Percentiles rank a stretch among this genome's conserved stretches.
Evolutionary conservation across 2,797 vertebrate species (phyloP).

Genomic region (Heliangelus exortis): DNA sequence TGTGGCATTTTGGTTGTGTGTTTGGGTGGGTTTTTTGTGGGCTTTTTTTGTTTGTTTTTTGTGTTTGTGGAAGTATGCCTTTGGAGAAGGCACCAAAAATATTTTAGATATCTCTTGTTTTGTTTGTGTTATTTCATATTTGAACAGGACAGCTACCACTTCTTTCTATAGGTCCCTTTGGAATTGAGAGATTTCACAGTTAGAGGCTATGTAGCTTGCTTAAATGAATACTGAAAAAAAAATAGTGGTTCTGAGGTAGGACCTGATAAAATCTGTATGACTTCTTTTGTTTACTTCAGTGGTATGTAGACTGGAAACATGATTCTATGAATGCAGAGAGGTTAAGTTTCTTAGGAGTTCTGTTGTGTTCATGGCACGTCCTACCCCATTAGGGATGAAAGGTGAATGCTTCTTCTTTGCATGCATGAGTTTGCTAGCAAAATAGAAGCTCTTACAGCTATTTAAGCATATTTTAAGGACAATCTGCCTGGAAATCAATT

Average conservation of each 20-base stretch:
- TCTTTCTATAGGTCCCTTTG: not conserved
- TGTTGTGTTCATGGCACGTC: not conserved
- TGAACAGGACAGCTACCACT: not conserved
- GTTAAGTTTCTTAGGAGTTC: not conserved
- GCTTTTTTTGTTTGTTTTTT: not conserved
- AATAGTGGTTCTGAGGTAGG: not conserved
- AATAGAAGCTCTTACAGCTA: not conserved
- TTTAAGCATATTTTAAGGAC: not conserved
- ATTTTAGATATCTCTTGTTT: not conserved
- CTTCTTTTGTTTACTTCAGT: not conserved
- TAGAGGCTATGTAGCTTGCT: not conserved
- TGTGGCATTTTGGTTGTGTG: not conserved
- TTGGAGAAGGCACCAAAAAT: not conserved
- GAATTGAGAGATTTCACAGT: not conserved
- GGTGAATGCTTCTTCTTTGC: not conserved
- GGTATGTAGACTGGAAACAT: not conserved
- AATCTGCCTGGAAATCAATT: not conserved
- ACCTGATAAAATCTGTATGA: not conserved
- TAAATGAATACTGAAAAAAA: not conserved
- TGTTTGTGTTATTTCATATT: not conserved
- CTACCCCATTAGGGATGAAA: not conserved
- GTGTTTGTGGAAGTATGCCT: not conserved
- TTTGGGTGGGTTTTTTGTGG: too few species aligned
- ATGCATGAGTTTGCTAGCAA: not conserved
- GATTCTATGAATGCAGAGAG: not conserved